Percentiles rank a stretch among this genome's conserved stretches.
Conservation (phyloP, 2,888 invertebrate genomes). For the Volucella inanis region DNA sequence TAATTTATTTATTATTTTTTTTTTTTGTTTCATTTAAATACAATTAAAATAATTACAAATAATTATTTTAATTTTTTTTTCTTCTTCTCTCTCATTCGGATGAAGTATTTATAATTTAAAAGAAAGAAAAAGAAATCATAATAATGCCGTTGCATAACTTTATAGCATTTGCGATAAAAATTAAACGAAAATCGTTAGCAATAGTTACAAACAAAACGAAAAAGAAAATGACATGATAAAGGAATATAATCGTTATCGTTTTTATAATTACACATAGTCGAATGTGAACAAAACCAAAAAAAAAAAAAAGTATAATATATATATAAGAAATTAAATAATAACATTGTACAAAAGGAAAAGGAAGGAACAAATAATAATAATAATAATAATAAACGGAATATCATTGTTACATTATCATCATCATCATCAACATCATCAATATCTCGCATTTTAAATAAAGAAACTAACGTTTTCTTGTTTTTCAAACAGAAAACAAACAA, state of each 20-base stretch:
- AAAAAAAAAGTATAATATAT: conserved; percentile 26
- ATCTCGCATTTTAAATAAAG: conserved; percentile 51
- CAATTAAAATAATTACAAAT: conserved; percentile 80
- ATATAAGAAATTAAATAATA: conserved; percentile 38
- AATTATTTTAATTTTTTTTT: conserved; percentile 78
- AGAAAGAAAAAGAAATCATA: conserved; percentile 75
- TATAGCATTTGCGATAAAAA: conserved; percentile 63
- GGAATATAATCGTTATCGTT: conserved; percentile 28
- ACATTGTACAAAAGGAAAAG: conserved; percentile 30
- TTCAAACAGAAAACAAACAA: conserved; percentile 25
- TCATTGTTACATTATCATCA: conserved; percentile 61
- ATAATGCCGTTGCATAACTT: conserved; percentile 71
- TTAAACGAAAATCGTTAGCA: conserved; percentile 54
- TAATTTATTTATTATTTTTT: conserved; percentile 47
- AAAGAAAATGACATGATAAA: conserved; percentile 57
- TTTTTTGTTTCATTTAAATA: conserved; percentile 56
- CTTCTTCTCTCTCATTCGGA: conserved; percentile 76
- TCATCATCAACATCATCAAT: conserved; percentile 26
- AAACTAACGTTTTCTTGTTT: not conserved
- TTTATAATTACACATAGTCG: conserved; percentile 55
- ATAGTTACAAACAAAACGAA: conserved; percentile 49
- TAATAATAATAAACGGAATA: conserved; percentile 66
- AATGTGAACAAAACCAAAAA: conserved; percentile 38
- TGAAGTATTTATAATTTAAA: conserved; percentile 74
- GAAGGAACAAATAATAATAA: conserved; percentile 31